A percentile compares a stretch with the other conserved stretches of the same genome.
Evolutionary conservation across 2,797 vertebrate genomes (phyloP).

Genomic region (Tragopan temminckii): DNA sequence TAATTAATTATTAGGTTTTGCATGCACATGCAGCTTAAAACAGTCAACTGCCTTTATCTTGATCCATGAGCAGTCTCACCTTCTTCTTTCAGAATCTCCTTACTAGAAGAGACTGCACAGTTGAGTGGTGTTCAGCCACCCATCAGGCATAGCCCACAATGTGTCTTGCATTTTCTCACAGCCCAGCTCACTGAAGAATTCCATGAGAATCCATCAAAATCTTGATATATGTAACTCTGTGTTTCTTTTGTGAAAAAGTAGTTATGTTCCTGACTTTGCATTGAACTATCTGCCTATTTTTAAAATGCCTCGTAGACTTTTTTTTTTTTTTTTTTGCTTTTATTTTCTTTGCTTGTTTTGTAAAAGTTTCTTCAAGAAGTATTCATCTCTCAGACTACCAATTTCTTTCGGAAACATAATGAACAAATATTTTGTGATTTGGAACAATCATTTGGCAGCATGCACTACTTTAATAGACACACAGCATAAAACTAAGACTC

Average conservation of each 20-base stretch:
- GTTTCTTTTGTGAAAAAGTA: neutral
- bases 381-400: neutral
- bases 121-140: neutral
- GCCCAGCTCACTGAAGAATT: accelerated
- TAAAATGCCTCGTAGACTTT: neutral
- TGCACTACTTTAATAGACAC: constrained; percentile 40
- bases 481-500: constrained; percentile 28
- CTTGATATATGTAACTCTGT: neutral
- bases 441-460: neutral
- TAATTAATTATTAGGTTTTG: neutral
- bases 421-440: neutral
- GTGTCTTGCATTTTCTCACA: neutral
- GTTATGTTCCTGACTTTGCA: neutral
- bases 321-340: neutral
- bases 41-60: neutral
- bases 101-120: neutral
- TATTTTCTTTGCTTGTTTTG: neutral
- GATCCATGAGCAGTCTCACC: neutral
- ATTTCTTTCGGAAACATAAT: neutral
- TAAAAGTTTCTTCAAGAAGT: neutral
- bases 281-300: accelerated
- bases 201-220: neutral
- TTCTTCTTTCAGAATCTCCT: neutral
- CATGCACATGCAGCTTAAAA: neutral
- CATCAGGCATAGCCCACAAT: neutral